phyloP scores from a whole-genome alignment of 2,888 invertebrate genomes.

The Peribatodes rhomboidaria region DNA sequence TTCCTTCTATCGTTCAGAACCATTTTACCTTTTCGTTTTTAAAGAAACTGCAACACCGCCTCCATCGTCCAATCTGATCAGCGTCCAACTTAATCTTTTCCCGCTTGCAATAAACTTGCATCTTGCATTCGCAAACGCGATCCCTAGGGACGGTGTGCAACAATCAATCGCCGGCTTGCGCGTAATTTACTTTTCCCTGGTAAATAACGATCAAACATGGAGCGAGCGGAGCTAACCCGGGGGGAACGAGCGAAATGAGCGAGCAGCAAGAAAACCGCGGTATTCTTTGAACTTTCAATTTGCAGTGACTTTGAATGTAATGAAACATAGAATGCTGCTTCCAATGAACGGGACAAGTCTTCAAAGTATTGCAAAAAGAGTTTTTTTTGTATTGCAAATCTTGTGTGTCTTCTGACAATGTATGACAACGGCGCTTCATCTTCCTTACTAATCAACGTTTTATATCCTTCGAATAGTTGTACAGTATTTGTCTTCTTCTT shows the following conservation, averaged over 20 bases:
- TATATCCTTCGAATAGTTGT: too few species aligned
- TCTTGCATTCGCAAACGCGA: slow-evolving; percentile 62
- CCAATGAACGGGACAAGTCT: slow-evolving; percentile 14
- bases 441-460: too few species aligned
- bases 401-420: too few species aligned
- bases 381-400: too few species aligned
- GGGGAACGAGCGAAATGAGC: slow-evolving; percentile 29
- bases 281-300: slow-evolving; percentile 29
- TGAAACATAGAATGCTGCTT: slow-evolving; percentile 7
- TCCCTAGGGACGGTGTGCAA: slow-evolving; percentile 63
- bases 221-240: slow-evolving; percentile 25
- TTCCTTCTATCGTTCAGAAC: neutral
- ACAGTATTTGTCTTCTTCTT: too few species aligned
- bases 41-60: slow-evolving; percentile 1
- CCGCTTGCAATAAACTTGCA: slow-evolving; percentile 66
- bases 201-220: slow-evolving; percentile 71
- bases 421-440: too few species aligned
- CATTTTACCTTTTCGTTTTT: neutral
- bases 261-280: slow-evolving; percentile 20
- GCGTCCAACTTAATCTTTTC: slow-evolving; percentile 33
- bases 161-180: slow-evolving; percentile 73
- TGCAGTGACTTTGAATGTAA: slow-evolving; percentile 24
- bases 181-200: slow-evolving; percentile 78
- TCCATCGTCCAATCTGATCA: slow-evolving; percentile 41
- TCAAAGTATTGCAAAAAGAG: slow-evolving; percentile 3